Percentiles rank a stretch among this genome's conserved stretches.
Evolutionary conservation across 1,140 invertebrate species (phyloP).

Genomic region (Parapsyche elsis): DNA sequence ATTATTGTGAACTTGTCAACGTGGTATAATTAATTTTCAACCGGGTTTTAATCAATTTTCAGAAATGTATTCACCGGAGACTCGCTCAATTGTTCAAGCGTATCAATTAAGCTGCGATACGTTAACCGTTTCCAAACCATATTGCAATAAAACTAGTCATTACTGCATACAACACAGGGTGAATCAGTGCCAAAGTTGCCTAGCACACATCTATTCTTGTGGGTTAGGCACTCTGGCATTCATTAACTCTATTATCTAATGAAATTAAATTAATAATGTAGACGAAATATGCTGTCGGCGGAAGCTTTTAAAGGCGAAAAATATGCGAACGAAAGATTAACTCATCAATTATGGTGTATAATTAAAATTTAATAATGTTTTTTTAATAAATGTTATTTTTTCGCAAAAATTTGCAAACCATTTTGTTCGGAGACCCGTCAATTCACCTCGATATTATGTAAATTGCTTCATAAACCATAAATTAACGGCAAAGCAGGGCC

Average conservation of each 20-base stretch:
- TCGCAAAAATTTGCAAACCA: background rate
- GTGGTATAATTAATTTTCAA: conserved; percentile 25
- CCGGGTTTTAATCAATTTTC: conserved; percentile 21
- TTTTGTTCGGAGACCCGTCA: background rate
- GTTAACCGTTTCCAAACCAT: too few species aligned
- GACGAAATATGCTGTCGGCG: too few species aligned
- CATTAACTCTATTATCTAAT: too few species aligned
- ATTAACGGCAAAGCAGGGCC: background rate
- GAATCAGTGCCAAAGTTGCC: too few species aligned
- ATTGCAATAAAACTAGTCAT: too few species aligned
- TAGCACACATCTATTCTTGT: too few species aligned
- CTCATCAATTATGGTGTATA: background rate
- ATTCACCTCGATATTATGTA: conserved; percentile 17
- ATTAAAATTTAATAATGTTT: background rate
- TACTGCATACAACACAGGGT: too few species aligned
- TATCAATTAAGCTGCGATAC: background rate
- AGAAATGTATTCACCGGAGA: background rate
- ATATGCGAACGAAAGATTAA: too few species aligned
- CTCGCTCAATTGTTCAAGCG: background rate
- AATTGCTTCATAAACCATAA: conserved; percentile 27
- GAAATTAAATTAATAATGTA: too few species aligned
- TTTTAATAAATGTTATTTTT: background rate
- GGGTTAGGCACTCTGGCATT: too few species aligned
- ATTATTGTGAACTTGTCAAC: conserved; percentile 25
- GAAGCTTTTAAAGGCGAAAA: too few species aligned